These are phyloP conservation scores for Chrosomus eos DNA, from an alignment of 2,797 vertebrate genomes.

Conservation along the genomic window DNA sequence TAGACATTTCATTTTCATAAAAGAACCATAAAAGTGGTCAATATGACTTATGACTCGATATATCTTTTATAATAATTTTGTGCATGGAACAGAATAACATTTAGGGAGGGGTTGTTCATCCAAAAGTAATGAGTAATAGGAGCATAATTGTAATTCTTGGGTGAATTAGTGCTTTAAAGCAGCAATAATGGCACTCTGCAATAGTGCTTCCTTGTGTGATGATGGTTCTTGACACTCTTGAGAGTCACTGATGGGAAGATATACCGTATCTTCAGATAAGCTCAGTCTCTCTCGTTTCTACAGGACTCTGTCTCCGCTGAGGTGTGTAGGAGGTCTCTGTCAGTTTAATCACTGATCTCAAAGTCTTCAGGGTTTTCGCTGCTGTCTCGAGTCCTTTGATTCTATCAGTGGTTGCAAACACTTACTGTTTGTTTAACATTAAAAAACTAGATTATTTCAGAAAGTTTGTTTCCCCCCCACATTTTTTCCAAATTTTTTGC, in stretches of 20 bases:
- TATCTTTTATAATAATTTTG: background rate
- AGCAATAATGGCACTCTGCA: background rate
- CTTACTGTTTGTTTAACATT: conserved; percentile 2
- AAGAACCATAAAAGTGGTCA: no score
- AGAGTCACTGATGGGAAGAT: background rate
- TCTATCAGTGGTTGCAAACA: background rate
- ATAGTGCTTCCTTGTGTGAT: background rate
- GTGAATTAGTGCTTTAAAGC: background rate
- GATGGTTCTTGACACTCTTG: background rate
- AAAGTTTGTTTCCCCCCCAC: background rate
- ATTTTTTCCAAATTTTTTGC: background rate
- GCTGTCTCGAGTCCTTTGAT: background rate
- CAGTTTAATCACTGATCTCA: conserved; percentile 31
- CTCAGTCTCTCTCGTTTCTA: background rate
- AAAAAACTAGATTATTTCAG: conserved; percentile 11
- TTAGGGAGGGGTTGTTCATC: background rate
- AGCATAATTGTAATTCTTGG: background rate
- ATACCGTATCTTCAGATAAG: background rate
- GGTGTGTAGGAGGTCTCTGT: background rate
- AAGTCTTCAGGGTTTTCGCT: background rate
- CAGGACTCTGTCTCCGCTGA: background rate
- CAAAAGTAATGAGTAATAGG: background rate
- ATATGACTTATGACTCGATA: background rate
- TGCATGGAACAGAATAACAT: background rate
- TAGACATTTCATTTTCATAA: background rate